Percentiles rank a stretch among this genome's conserved stretches.
Conservation (phyloP, 2,888 invertebrate genomes). For the Lepidochrysops patricia region DNA sequence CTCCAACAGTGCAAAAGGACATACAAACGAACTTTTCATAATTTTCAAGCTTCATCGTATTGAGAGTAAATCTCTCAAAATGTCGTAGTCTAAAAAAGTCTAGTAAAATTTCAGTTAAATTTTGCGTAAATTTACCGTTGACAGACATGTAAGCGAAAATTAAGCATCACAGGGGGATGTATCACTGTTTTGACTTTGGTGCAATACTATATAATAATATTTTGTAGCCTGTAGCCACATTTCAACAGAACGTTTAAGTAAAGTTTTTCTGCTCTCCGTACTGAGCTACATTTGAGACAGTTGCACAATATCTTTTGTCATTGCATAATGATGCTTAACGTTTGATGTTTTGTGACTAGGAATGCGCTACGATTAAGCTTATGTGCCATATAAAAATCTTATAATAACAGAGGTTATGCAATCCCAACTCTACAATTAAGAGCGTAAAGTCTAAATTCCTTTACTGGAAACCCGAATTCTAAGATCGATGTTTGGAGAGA, state of each 20-base stretch:
- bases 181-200: too few species aligned
- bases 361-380: slow-evolving; percentile 57
- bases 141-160: too few species aligned
- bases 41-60: too few species aligned
- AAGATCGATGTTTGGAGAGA: slow-evolving; percentile 7
- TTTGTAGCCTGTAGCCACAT: slow-evolving; percentile 1
- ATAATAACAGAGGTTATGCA: slow-evolving; percentile 25
- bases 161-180: too few species aligned
- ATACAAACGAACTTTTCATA: too few species aligned
- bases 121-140: too few species aligned
- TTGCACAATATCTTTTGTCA: slow-evolving; percentile 72
- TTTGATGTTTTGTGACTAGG: slow-evolving; percentile 63
- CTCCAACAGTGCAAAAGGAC: too few species aligned
- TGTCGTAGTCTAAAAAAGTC: too few species aligned
- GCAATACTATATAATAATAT: too few species aligned
- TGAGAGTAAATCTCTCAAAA: too few species aligned
- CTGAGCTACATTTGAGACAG: slow-evolving; percentile 56
- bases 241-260: not conserved
- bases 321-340: slow-evolving; percentile 65
- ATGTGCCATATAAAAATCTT: slow-evolving; percentile 37
- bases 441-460: slow-evolving; percentile 25
- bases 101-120: too few species aligned
- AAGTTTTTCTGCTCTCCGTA: slow-evolving; percentile 39
- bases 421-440: slow-evolving; percentile 18
- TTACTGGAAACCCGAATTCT: not conserved